A percentile compares a stretch with the other conserved stretches of the same genome.
Evolutionary conservation across 2,888 invertebrate species (phyloP).

Genomic region (Lasius platythorax): DNA sequence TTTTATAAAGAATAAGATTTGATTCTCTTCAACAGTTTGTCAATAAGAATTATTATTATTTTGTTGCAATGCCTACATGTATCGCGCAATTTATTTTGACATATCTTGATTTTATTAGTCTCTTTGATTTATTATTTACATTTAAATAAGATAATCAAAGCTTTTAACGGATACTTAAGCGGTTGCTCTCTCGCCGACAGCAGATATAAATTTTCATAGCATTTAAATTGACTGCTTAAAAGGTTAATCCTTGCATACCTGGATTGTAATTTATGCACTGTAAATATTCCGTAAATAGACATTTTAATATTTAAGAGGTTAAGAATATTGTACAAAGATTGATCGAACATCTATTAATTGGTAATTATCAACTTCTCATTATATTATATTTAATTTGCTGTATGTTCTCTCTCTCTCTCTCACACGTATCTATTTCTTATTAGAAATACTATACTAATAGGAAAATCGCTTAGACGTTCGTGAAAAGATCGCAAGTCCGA

Average conservation of each 20-base stretch:
- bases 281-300: conserved; percentile 14
- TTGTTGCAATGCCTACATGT: neutral
- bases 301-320: conserved; percentile 17
- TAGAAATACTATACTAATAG: neutral
- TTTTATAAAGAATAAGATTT: neutral
- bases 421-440: neutral
- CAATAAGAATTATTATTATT: conserved; percentile 7
- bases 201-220: conserved; percentile 5
- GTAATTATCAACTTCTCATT: neutral
- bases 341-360: neutral
- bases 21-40: neutral
- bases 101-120: neutral
- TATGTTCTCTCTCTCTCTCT: neutral
- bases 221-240: conserved; percentile 23
- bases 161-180: neutral
- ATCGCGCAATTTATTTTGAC: neutral
- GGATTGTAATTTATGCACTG: conserved; percentile 13
- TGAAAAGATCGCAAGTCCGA: neutral
- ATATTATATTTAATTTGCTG: neutral
- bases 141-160: conserved; percentile 9
- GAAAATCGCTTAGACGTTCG: neutral
- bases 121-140: conserved; percentile 4
- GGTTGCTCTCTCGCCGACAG: neutral
- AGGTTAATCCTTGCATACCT: conserved; percentile 13
- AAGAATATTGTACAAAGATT: neutral